Evolutionary conservation across 2,797 vertebrate species (phyloP).

Genomic region (Pseudochromis fuscus): DNA sequence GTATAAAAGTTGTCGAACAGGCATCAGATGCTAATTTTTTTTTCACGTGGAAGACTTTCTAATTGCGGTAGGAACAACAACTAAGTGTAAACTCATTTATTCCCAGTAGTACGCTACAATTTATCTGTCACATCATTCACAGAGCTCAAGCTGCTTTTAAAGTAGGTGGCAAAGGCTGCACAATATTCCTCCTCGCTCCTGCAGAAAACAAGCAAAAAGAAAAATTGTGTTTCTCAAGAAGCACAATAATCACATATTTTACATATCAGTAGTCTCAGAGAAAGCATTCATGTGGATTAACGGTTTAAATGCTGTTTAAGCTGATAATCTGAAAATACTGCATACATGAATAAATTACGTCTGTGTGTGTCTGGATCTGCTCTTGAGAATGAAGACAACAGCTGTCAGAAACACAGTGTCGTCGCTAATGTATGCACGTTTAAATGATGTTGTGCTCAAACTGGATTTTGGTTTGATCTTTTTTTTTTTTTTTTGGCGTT

Average conservation of each 20-base stretch:
- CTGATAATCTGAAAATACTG: constrained; percentile 62
- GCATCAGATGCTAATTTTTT: background rate
- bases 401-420: constrained; percentile 19
- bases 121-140: constrained; percentile 1
- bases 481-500: constrained; percentile 1
- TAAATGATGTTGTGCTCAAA: constrained; percentile 10
- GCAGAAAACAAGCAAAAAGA: constrained; percentile 25
- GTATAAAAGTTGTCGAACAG: background rate
- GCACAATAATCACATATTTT: constrained; percentile 50
- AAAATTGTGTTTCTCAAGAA: constrained; percentile 29
- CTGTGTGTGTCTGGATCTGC: constrained; percentile 18
- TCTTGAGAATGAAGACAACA: constrained; percentile 36
- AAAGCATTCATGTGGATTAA: constrained; percentile 60
- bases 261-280: constrained; percentile 57
- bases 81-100: constrained; percentile 5
- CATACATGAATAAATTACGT: constrained; percentile 62
- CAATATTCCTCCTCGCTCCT: constrained; percentile 6
- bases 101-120: background rate
- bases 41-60: background rate
- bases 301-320: constrained; percentile 62
- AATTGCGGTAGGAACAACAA: background rate
- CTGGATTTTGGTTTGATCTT: background rate
- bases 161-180: constrained; percentile 3
- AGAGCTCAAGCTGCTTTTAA: constrained; percentile 12
- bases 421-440: constrained; percentile 3